Conservation (phyloP, 37 sponge, comb jelly and placozoan genomes). For the Cladorhizidae sp. region DNA sequence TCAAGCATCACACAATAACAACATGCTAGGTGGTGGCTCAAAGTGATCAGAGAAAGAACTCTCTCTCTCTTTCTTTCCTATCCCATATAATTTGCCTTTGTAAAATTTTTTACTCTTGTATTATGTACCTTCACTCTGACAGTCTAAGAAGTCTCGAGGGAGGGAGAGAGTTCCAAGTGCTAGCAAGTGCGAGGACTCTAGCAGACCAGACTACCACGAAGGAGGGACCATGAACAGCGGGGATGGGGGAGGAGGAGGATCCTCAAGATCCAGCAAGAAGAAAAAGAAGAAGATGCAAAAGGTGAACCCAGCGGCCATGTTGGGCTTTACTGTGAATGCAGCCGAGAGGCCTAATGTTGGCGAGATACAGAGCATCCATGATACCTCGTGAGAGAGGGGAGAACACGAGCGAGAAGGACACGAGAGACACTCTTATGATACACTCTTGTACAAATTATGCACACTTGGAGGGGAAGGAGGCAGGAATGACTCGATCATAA, state of each 20-base stretch:
- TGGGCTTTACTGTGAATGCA: conserved; percentile 83
- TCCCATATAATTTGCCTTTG: background rate
- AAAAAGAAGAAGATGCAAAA: conserved; percentile 62
- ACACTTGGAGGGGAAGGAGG: background rate
- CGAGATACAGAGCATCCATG: conserved; percentile 57
- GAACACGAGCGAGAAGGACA: background rate
- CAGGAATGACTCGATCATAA: too few relatives aligned
- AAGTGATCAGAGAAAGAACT: too few relatives aligned
- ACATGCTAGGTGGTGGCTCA: too few relatives aligned
- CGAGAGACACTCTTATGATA: background rate
- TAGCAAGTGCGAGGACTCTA: background rate
- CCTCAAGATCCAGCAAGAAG: conserved; percentile 44
- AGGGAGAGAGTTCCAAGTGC: conserved; percentile 5
- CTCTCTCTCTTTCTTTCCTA: conserved; percentile 4
- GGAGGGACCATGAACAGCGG: background rate
- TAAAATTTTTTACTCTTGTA: background rate
- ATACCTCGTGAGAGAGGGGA: conserved; percentile 9
- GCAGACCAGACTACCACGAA: background rate
- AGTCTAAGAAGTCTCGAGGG: conserved; percentile 15
- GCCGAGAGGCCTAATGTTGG: conserved; percentile 78
- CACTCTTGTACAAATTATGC: background rate
- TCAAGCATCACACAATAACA: too few relatives aligned
- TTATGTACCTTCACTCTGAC: background rate
- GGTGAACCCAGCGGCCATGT: conserved; percentile 59
- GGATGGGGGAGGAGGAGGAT: conserved; percentile 20